Evolutionary conservation across 2,888 invertebrate genomes (phyloP).

Genomic region (Crioceris asparagi): DNA sequence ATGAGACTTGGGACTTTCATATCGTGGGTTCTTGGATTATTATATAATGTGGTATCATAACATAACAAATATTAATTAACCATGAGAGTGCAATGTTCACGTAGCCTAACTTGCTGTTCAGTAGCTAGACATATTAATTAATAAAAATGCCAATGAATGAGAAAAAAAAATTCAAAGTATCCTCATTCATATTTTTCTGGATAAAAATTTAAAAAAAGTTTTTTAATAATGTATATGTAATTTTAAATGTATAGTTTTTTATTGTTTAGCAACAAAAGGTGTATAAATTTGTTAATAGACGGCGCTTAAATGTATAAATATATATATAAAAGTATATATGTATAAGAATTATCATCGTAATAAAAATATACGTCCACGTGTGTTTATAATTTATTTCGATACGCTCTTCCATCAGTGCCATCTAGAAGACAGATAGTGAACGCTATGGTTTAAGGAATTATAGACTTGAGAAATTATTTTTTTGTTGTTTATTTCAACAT

Average conservation of each 20-base stretch:
- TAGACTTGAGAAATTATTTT: background rate
- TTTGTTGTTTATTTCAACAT: background rate
- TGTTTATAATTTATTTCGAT: no score
- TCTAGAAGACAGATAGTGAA: background rate
- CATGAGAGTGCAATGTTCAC: no score
- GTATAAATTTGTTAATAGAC: constrained; percentile 40
- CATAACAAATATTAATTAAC: no score
- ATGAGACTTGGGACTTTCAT: no score
- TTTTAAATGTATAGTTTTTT: constrained; percentile 36
- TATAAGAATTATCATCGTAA: no score
- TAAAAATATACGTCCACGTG: constrained; percentile 37
- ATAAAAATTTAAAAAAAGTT: constrained; percentile 12
- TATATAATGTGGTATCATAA: no score
- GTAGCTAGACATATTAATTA: no score
- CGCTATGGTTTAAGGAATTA: no score
- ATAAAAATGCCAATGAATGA: no score
- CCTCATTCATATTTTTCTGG: constrained; percentile 9
- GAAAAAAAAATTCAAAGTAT: no score
- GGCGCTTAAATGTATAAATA: constrained; percentile 38
- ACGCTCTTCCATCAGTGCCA: constrained; percentile 1
- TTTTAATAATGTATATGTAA: constrained; percentile 22
- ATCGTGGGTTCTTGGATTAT: no score
- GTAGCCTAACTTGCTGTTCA: no score
- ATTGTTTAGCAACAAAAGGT: constrained; percentile 34
- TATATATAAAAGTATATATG: constrained; percentile 34